phyloP scores from a whole-genome alignment of 2,888 invertebrate species.

The Branchellion lobata region DNA sequence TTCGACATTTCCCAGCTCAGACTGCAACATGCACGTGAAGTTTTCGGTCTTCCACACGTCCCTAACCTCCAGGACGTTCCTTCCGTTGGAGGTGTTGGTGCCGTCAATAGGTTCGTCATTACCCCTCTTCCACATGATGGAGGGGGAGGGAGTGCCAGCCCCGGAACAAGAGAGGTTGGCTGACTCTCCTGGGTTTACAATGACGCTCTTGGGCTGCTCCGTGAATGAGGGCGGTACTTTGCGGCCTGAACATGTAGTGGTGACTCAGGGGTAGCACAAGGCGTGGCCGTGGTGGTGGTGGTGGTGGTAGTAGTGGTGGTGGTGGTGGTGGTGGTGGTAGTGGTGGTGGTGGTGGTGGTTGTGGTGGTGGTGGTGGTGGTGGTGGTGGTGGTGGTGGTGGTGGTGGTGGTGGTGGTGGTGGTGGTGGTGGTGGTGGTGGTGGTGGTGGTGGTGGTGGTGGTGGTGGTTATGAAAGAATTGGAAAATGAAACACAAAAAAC shows the following conservation, averaged over 20 bases:
- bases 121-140: constrained; percentile 70
- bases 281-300: not conserved
- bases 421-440: too few relatives aligned
- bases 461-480: too few relatives aligned
- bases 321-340: not conserved
- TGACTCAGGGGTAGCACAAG: not conserved
- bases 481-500: too few relatives aligned
- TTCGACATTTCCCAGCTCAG: constrained; percentile 88
- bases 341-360: not conserved
- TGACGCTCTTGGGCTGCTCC: constrained; percentile 81
- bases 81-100: constrained; percentile 67
- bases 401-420: too few relatives aligned
- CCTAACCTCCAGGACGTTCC: constrained; percentile 82
- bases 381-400: too few relatives aligned
- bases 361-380: not conserved
- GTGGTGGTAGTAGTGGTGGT: not conserved
- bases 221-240: constrained; percentile 93
- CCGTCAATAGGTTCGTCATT: constrained; percentile 74
- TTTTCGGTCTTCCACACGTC: constrained; percentile 89
- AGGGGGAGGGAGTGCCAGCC: constrained; percentile 95
- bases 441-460: too few relatives aligned
- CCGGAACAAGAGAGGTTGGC: constrained; percentile 94
- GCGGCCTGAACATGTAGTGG: constrained; percentile 71
- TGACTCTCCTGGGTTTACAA: constrained; percentile 86
- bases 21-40: constrained; percentile 94